Evolutionary conservation across 1,140 invertebrate genomes (phyloP).

Genomic region (Eurytemora carolleeae): DNA sequence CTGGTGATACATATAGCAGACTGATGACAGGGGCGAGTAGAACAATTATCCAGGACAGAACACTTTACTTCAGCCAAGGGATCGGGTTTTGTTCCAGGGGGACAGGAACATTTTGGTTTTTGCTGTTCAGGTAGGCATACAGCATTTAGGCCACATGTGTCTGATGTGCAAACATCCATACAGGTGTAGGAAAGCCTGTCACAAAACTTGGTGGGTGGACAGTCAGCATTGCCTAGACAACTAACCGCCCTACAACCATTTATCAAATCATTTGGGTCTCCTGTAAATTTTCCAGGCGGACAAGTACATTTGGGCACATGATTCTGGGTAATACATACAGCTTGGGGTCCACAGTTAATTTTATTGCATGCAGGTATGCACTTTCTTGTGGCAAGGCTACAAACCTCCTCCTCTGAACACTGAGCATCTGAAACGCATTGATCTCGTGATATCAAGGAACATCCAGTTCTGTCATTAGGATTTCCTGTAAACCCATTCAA

Average conservation of each 20-base stretch:
- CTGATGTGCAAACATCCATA: slow-evolving; percentile 51
- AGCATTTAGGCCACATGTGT: slow-evolving; percentile 62
- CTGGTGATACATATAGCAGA: slow-evolving; percentile 50
- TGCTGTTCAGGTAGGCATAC: slow-evolving; percentile 69
- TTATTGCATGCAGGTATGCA: slow-evolving; percentile 54
- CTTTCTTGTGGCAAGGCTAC: slow-evolving; percentile 31
- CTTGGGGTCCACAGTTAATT: slow-evolving; percentile 55
- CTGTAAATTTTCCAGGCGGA: slow-evolving; percentile 55
- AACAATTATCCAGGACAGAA: slow-evolving; percentile 32
- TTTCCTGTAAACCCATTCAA: slow-evolving; percentile 56
- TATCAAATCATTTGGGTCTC: slow-evolving; percentile 51
- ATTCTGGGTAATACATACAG: slow-evolving; percentile 63
- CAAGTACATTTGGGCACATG: slow-evolving; percentile 70
- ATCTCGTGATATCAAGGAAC: slow-evolving; percentile 43
- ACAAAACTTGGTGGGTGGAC: slow-evolving; percentile 50
- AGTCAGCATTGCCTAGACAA: slow-evolving; percentile 64
- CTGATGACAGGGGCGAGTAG: slow-evolving; percentile 54
- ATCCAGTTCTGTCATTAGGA: slow-evolving; percentile 67
- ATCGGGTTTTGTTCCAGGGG: slow-evolving; percentile 52
- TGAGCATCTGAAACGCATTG: slow-evolving; percentile 54
- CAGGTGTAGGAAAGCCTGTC: slow-evolving; percentile 61
- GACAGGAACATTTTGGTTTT: slow-evolving; percentile 56
- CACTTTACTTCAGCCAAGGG: slow-evolving; percentile 60
- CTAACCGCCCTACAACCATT: slow-evolving; percentile 54
- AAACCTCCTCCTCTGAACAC: slow-evolving; percentile 55